Evolutionary conservation across 2,888 invertebrate species (phyloP).

Genomic region (Nipponacmea schrenckii): DNA sequence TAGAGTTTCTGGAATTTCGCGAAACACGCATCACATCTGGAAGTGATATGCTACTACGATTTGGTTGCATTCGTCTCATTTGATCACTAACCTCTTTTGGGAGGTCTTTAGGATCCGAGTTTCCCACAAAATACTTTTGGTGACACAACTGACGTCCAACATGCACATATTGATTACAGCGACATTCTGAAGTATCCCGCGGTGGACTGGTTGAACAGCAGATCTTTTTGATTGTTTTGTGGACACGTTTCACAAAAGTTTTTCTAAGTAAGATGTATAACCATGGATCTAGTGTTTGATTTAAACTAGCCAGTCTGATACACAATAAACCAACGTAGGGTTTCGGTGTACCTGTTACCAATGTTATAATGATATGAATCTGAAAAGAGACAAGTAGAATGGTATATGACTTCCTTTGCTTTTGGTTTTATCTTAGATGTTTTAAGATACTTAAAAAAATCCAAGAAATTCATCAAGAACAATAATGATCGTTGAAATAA

Average conservation of each 20-base stretch:
- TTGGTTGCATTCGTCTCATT: not conserved
- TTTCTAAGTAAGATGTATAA: conserved; percentile 65
- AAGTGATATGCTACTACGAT: not conserved
- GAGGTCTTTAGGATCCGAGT: not conserved
- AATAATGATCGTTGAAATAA: no score
- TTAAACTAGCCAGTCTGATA: conserved; percentile 62
- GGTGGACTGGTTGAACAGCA: conserved; percentile 25
- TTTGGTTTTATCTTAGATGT: no score
- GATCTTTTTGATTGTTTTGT: conserved; percentile 20
- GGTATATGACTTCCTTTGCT: no score
- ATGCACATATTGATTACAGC: conserved; percentile 32
- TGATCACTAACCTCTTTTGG: conserved; percentile 4
- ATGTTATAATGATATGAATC: conserved; percentile 54
- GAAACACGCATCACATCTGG: conserved; percentile 26
- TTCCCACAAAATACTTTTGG: conserved; percentile 33
- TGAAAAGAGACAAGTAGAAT: conserved; percentile 28
- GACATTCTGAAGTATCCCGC: conserved; percentile 14
- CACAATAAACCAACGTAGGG: conserved; percentile 53
- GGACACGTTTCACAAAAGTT: conserved; percentile 35
- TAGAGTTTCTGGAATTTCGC: conserved; percentile 16
- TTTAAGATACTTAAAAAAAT: no score
- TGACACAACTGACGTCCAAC: conserved; percentile 34
- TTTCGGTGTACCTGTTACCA: conserved; percentile 41
- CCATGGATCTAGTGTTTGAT: conserved; percentile 67
- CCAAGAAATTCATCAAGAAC: no score